These are phyloP conservation scores for Cyclophora albipunctata DNA, from an alignment of 2,888 invertebrate species.

Conservation along the genomic window DNA sequence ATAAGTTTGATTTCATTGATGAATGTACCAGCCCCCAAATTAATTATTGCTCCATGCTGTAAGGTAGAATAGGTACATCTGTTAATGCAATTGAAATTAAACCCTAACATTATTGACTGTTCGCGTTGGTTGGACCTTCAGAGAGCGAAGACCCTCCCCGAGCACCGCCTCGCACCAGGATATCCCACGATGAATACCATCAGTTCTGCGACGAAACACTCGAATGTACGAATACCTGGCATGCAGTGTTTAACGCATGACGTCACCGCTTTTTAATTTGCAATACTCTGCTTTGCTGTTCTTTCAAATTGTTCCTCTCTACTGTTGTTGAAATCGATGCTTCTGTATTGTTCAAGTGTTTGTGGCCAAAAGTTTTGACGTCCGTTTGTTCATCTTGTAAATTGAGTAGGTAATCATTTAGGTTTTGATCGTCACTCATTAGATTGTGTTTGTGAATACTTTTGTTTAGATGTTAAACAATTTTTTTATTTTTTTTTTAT, in stretches of 20 bases:
- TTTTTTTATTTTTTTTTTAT: too few relatives aligned
- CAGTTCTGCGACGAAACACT: slow-evolving; percentile 86
- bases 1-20: too few relatives aligned
- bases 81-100: too few relatives aligned
- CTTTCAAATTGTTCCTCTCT: not conserved
- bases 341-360: not conserved
- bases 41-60: too few relatives aligned
- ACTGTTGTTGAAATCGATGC: not conserved
- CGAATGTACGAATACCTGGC: slow-evolving; percentile 78
- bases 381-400: too few relatives aligned
- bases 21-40: too few relatives aligned
- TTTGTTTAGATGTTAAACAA: too few relatives aligned
- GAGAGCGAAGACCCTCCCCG: slow-evolving; percentile 51
- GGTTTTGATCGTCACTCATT: too few relatives aligned
- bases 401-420: too few relatives aligned
- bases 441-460: too few relatives aligned
- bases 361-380: not conserved
- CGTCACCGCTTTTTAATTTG: slow-evolving; percentile 45
- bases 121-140: slow-evolving; percentile 3
- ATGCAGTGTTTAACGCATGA: slow-evolving; percentile 43
- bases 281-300: slow-evolving; percentile 16
- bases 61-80: too few relatives aligned
- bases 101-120: slow-evolving; percentile 1
- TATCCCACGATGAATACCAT: slow-evolving; percentile 86
- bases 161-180: slow-evolving; percentile 68